Conservation (phyloP, 1,140 invertebrate genomes). For the Catajapyx aquilonaris region DNA sequence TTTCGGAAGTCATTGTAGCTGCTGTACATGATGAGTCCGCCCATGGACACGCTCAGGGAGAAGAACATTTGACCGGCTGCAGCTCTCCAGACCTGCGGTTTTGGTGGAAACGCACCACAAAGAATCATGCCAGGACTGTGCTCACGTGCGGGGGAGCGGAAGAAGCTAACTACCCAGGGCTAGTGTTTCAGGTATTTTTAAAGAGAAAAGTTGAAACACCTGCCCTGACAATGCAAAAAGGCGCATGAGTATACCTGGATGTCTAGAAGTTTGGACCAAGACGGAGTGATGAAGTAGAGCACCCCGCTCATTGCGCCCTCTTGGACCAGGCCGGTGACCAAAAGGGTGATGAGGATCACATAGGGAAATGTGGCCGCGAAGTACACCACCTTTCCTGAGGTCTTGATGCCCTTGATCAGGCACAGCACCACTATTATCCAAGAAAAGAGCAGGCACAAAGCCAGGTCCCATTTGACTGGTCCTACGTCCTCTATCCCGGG, state of each 20-base stretch:
- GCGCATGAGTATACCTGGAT: too few species aligned
- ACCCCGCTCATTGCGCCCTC: constrained; percentile 27
- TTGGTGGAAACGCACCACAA: too few species aligned
- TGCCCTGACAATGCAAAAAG: too few species aligned
- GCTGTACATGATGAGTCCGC: constrained; percentile 26
- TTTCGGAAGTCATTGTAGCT: constrained; percentile 26
- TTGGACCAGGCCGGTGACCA: constrained; percentile 21
- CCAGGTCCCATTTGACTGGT: constrained; percentile 14
- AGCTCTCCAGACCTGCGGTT: constrained; percentile 23
- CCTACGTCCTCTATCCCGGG: constrained; percentile 12
- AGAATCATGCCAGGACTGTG: too few species aligned
- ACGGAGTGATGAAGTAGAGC: constrained; percentile 20
- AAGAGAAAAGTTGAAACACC: too few species aligned
- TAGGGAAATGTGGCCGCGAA: constrained; percentile 27
- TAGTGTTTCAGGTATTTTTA: too few species aligned
- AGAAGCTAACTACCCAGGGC: too few species aligned
- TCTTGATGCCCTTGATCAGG: constrained; percentile 29
- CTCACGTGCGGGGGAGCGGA: too few species aligned
- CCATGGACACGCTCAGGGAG: constrained; percentile 25
- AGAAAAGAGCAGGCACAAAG: constrained; percentile 22
- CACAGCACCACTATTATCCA: constrained; percentile 31
- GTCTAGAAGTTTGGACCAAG: constrained; percentile 19
- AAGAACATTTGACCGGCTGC: constrained; percentile 28
- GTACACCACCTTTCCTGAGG: constrained; percentile 18
- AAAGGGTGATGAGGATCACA: constrained; percentile 20